Evolutionary conservation across 2,888 invertebrate genomes (phyloP), one percentile per base, ranked within the genome.

Genomic region (Caenorhabditis sp.): DNA sequence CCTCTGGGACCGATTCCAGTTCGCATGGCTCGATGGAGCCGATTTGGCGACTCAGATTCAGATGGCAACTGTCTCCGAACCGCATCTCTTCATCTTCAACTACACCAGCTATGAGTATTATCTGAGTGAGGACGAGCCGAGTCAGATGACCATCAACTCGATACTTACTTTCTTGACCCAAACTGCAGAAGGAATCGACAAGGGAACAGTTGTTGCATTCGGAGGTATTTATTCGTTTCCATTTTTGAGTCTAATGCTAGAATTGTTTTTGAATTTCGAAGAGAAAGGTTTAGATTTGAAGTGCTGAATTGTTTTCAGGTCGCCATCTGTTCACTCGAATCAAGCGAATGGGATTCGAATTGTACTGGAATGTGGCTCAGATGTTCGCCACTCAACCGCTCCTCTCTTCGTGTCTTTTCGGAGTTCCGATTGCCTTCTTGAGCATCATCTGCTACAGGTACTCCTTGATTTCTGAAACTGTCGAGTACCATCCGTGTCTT

Each of bases 11-110:
- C 80, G 83, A 13, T 89, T 88, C 71, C 97, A 98, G 93, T 82
- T 82, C 53, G 82, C 77, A 1, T 98, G 97, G 97, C 95, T 96
- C 92, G 96, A 96, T 0, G 95, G 95, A 85, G 95, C 96, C 2
- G 96, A 96, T 69, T 93, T 98, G 84, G 96, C 96, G 13, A 97
- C 97, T 93, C 96, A 95, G 71, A 96, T 98, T 89, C 96, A 96
- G 13, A 96, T 98, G 95, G 95, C 95, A 82, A 94, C 95, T 83
- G 93, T 96, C 87, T 94, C 95, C 0, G 93, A 96, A 32, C 97
- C 98, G 0, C 95, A 95, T 93, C 92, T 98, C 69, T 93, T 98
- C 68, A 96, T 98, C 0, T 94, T 98, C 67, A 97, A 98, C 92
- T 95, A 97, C 0, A 95, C 95, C 15, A 96, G 96, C 2, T 96